Evolutionary conservation across 2,113 vertebrate genomes (phyloP).

Genomic region (Puntigrus tetrazona): DNA sequence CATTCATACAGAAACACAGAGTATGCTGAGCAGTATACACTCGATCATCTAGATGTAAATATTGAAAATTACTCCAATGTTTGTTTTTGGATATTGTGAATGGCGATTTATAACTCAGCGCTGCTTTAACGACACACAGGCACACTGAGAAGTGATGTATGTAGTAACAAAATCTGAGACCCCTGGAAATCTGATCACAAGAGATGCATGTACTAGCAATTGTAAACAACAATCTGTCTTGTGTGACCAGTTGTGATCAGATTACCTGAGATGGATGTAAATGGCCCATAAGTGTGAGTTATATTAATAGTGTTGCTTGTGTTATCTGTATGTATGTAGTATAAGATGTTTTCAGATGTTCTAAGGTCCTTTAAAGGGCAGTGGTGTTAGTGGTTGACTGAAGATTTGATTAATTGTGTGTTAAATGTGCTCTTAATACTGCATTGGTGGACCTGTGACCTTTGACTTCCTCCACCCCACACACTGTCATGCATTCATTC

Average conservation of each 20-base stretch:
- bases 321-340: background rate
- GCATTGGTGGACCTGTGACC: constrained; percentile 56
- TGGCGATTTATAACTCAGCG: background rate
- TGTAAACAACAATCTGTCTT: constrained; percentile 4
- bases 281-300: background rate
- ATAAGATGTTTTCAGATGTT: background rate
- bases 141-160: background rate
- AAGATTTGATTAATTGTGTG: constrained; percentile 36
- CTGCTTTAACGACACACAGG: background rate
- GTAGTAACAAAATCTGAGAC: background rate
- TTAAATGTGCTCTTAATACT: constrained; percentile 51
- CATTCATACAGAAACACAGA: background rate
- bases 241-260: background rate
- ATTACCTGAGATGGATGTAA: background rate
- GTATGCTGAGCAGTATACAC: background rate
- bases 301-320: background rate
- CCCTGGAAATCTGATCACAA: background rate
- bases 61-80: background rate
- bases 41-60: background rate
- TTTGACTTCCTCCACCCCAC: constrained; percentile 58
- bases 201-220: background rate
- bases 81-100: background rate
- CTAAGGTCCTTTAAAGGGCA: constrained; percentile 19
- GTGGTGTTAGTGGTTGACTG: background rate
- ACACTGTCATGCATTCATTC: constrained; percentile 61